These are phyloP conservation scores for Coilia nasus DNA, from an alignment of 2,797 vertebrate species.

Conservation along the genomic window DNA sequence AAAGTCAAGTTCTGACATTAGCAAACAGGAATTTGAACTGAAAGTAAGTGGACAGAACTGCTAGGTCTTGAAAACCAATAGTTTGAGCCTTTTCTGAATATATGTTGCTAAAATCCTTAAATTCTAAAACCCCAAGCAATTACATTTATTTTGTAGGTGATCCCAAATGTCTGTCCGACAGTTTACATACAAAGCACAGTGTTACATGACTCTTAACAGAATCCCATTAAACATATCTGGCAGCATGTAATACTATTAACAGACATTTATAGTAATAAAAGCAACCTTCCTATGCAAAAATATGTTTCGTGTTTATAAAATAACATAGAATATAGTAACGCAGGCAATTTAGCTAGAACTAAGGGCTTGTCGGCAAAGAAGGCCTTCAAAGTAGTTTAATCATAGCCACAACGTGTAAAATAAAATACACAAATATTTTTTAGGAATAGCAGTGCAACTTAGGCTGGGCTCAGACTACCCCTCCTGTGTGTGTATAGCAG, in stretches of 20 bases:
- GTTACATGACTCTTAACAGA: background rate
- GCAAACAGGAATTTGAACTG: too few species aligned
- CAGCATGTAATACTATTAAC: background rate
- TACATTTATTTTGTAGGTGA: too few species aligned
- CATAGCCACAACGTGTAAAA: background rate
- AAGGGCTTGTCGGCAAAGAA: background rate
- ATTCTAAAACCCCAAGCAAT: too few species aligned
- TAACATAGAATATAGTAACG: background rate
- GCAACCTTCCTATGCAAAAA: background rate
- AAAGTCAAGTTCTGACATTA: too few species aligned
- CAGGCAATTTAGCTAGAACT: background rate
- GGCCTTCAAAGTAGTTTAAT: background rate
- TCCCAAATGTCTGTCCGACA: too few species aligned
- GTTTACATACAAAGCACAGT: background rate
- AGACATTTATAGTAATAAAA: background rate
- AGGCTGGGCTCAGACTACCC: too few species aligned
- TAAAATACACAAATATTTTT: background rate
- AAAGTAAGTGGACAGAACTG: too few species aligned
- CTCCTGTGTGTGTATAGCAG: too few species aligned
- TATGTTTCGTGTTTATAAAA: background rate
- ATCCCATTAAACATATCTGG: background rate
- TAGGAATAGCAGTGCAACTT: background rate
- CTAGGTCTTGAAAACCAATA: too few species aligned
- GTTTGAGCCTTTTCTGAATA: too few species aligned
- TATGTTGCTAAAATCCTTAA: too few species aligned